Conservation (phyloP, 2,113 vertebrate genomes). For the Zingel zingel region DNA sequence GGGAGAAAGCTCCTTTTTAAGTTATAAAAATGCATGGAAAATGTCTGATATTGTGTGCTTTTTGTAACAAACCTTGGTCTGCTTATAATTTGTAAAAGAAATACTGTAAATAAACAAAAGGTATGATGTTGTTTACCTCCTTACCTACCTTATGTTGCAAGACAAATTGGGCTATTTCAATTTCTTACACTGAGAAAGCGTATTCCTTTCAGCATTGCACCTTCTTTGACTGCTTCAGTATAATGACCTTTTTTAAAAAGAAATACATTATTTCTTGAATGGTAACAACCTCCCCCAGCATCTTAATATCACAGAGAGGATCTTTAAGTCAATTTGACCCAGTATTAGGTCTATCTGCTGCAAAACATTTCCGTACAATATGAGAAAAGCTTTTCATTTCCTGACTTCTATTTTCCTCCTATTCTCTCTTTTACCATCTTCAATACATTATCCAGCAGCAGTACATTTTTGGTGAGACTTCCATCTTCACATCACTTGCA, state of each 20-base stretch:
- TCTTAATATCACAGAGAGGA: constrained; percentile 41
- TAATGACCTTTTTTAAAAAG: constrained; percentile 27
- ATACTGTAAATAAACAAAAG: background rate
- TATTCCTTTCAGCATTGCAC: background rate
- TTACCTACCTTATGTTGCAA: constrained; percentile 5
- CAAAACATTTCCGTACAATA: constrained; percentile 24
- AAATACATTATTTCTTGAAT: constrained; percentile 9
- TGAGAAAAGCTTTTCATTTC: constrained; percentile 34
- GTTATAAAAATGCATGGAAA: constrained; percentile 47
- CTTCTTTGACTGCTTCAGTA: background rate
- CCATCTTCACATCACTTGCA: background rate
- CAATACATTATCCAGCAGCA: background rate
- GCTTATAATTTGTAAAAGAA: constrained; percentile 6
- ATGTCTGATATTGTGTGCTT: constrained; percentile 25
- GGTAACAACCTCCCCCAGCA: background rate
- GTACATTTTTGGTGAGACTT: background rate
- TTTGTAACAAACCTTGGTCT: constrained; percentile 4
- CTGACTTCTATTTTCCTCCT: constrained; percentile 11
- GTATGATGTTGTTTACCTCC: background rate
- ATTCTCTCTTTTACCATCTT: constrained; percentile 14
- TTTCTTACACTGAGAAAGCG: background rate
- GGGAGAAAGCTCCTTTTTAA: constrained; percentile 44
- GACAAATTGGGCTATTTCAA: constrained; percentile 3
- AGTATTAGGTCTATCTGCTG: constrained; percentile 24
- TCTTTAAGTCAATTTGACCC: constrained; percentile 40